phyloP scores from a whole-genome alignment of 2,113 vertebrate genomes.

The Poeciliopsis retropinna region DNA sequence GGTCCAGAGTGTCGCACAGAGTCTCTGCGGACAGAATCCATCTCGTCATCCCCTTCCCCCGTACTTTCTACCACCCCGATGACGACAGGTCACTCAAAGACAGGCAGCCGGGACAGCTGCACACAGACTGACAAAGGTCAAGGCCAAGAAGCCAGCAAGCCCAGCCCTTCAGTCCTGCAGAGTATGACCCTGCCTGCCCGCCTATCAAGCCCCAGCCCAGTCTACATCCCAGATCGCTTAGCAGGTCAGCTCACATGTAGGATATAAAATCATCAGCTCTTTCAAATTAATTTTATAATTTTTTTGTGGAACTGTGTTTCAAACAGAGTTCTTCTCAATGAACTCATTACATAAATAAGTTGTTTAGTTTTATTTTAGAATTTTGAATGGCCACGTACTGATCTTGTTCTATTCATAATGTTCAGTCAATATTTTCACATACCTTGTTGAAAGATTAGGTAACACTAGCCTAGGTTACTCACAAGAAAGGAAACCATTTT shows the following conservation, averaged over 20 bases:
- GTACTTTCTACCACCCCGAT: slow-evolving; percentile 89
- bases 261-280: no score
- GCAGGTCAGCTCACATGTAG: slow-evolving; percentile 59
- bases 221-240: slow-evolving; percentile 82
- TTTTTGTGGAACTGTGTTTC: no score
- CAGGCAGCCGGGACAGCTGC: slow-evolving; percentile 94
- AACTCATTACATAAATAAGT: no score
- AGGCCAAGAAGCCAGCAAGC: slow-evolving; percentile 80
- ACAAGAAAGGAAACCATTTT: no score
- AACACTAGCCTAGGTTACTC: no score
- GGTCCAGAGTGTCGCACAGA: slow-evolving; percentile 92
- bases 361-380: no score
- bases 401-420: no score
- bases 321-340: no score
- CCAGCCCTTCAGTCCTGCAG: slow-evolving; percentile 75
- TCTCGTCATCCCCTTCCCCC: slow-evolving; percentile 93
- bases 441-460: no score
- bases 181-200: slow-evolving; percentile 71
- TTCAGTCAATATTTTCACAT: no score
- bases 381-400: no score
- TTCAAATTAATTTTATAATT: no score
- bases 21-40: slow-evolving; percentile 87
- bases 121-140: slow-evolving; percentile 91
- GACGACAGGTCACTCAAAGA: slow-evolving; percentile 90
- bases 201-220: slow-evolving; percentile 78